phyloP scores from a whole-genome alignment of 2,888 invertebrate genomes.

The Neoascia interrupta region DNA sequence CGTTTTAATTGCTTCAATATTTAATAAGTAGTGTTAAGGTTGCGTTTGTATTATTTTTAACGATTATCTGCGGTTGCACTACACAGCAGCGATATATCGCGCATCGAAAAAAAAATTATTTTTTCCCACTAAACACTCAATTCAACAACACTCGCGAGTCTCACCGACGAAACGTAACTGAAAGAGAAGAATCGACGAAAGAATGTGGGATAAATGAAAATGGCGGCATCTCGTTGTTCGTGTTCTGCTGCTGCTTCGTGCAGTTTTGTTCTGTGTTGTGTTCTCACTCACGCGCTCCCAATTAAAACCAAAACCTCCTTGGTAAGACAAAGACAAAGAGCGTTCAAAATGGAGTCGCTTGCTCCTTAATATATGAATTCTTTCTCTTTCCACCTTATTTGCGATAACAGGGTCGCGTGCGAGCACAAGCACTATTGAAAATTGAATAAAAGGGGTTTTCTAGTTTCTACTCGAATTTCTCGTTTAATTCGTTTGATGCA shows the following conservation, averaged over 20 bases:
- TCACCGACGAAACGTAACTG: constrained; percentile 69
- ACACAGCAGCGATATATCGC: constrained; percentile 52
- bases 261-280: constrained; percentile 9
- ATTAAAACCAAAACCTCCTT: too few species aligned
- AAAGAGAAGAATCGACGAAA: constrained; percentile 69
- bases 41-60: constrained; percentile 21
- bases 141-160: constrained; percentile 67
- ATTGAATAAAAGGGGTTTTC: constrained; percentile 5
- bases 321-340: constrained; percentile 4
- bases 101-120: constrained; percentile 50
- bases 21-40: constrained; percentile 14
- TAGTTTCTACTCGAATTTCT: constrained; percentile 1
- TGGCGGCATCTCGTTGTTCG: constrained; percentile 64
- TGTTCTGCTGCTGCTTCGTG: constrained; percentile 42
- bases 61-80: constrained; percentile 51
- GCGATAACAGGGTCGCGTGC: constrained; percentile 60
- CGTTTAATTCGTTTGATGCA: constrained; percentile 14
- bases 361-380: background rate
- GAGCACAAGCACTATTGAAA: constrained; percentile 32
- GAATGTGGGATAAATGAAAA: constrained; percentile 67
- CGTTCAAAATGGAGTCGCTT: background rate
- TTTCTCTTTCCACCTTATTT: constrained; percentile 26
- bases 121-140: constrained; percentile 42
- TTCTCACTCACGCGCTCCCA: background rate
- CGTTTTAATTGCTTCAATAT: constrained; percentile 29